Evolutionary conservation across 1,140 invertebrate species (phyloP).

Genomic region (Trachymyrmex cornetzi): DNA sequence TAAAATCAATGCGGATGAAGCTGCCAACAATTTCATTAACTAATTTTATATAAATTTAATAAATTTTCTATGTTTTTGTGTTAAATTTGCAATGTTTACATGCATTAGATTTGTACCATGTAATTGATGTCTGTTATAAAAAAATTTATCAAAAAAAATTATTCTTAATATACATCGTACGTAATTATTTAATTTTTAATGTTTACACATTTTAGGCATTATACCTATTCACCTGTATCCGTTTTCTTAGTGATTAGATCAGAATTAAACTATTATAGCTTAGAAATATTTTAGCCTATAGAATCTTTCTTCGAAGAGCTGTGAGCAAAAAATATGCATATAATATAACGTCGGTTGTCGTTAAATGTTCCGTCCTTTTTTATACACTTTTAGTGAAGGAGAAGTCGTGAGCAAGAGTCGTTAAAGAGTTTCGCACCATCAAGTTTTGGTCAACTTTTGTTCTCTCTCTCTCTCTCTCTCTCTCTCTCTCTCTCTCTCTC

Average conservation of each 20-base stretch:
- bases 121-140: background rate
- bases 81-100: background rate
- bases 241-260: background rate
- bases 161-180: background rate
- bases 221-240: background rate
- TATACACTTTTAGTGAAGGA: slow-evolving; percentile 19
- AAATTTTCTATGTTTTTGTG: no score
- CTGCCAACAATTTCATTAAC: background rate
- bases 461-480: background rate
- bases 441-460: slow-evolving; percentile 44
- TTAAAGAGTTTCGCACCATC: slow-evolving; percentile 69
- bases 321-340: slow-evolving; percentile 29
- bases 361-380: slow-evolving; percentile 33
- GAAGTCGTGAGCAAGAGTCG: slow-evolving; percentile 58
- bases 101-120: background rate
- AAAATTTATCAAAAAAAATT: background rate
- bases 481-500: background rate
- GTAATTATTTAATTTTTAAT: slow-evolving; percentile 14
- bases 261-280: background rate
- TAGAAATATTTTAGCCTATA: background rate
- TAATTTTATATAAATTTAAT: background rate
- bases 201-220: background rate
- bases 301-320: background rate
- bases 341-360: slow-evolving; percentile 16
- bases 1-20: background rate